phyloP scores from a whole-genome alignment of 2,113 vertebrate species.

The Catharus bicknelli region DNA sequence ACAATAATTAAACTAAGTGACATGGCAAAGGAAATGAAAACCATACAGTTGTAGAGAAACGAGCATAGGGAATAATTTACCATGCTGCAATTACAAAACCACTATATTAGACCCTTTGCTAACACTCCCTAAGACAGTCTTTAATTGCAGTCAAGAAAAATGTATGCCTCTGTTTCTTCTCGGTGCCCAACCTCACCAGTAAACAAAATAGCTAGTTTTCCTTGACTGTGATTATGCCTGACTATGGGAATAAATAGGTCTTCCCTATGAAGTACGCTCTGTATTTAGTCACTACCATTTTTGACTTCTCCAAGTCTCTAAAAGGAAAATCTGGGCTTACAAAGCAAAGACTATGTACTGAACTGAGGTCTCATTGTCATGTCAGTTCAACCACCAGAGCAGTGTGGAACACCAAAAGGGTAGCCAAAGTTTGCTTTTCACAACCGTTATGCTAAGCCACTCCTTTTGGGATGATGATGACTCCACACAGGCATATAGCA shows the following conservation, averaged over 20 bases:
- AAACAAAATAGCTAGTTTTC: neutral
- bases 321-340: neutral
- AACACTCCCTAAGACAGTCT: neutral
- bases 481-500: neutral
- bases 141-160: conserved; percentile 1
- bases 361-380: neutral
- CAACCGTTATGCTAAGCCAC: fast-evolving
- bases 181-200: neutral
- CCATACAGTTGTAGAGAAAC: neutral
- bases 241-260: neutral
- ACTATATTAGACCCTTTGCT: neutral
- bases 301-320: neutral
- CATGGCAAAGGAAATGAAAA: neutral
- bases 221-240: neutral
- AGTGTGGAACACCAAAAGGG: neutral
- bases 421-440: neutral
- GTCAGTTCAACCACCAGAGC: neutral
- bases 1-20: neutral
- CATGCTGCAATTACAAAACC: neutral
- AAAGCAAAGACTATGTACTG: neutral
- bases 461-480: neutral
- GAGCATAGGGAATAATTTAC: neutral
- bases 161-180: neutral
- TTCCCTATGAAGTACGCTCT: neutral
- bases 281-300: neutral